Base-by-base conservation (phyloP, 2,113 vertebrate species). In the Manacus vitellinus region DNA sequence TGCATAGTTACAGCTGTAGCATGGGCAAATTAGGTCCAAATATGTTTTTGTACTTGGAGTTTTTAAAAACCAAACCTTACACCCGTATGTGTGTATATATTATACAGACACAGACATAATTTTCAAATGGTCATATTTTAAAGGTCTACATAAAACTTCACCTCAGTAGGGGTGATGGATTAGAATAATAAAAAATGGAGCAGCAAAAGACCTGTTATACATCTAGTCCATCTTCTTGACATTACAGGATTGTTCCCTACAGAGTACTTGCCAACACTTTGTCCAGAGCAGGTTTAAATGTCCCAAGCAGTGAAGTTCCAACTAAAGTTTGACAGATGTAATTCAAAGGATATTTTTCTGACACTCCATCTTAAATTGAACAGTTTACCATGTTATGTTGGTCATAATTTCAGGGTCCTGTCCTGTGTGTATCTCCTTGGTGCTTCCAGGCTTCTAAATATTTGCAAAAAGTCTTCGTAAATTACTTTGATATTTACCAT, bases 61-160 rank as follows among this genome's bases (percentile, higher is more conserved):
- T 85, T 80, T 90, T 67, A 52, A 86, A 92, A 92, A 39, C 0
- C 67, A 86, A 65, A 83, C 47, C 52, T 39, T 85, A 25, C 35
- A 74, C 51, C 63, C 44, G 25, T 90, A 65, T 43, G 30, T 88
- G 43, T 82, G 15, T 78, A 35, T 81, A 58, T 93, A 68, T 86
- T 90, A 67, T 30, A 80, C 35, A 71, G 78, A 68, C 52, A 54
- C 7, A 72, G 88, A 30, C 76, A 54, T 90, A 52, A 75, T 89
- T 94, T 96, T 95, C 68, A 92, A 92, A 88, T 88, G 86, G 76
- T 83, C 44, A 46, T 96, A 77, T 96, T 95, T 92, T 88, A 91
- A 83, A 95, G 59, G 82, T 86, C 88, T 90, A 4, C 46, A 81
- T 89, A 89, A 93, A 97, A 85, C 77, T 94, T 95, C 80, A 85